These are phyloP conservation scores for Boleophthalmus pectinirostris DNA, from an alignment of 2,113 vertebrate genomes.

Conservation along the genomic window DNA sequence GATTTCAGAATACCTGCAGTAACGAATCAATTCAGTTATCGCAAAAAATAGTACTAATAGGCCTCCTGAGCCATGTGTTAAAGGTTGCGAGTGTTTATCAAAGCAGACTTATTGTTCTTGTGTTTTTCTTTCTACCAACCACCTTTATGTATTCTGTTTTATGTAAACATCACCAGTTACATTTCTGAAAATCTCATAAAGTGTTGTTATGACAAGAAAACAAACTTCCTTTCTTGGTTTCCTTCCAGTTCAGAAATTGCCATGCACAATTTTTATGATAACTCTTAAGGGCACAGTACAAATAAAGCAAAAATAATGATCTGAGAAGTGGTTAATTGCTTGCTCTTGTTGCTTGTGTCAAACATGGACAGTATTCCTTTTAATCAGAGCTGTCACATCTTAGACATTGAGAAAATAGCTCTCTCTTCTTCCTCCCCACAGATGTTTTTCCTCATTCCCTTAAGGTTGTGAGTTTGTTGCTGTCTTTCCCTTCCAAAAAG, in stretches of 20 bases:
- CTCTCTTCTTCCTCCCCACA: conserved; percentile 10
- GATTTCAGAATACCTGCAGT: too few species aligned
- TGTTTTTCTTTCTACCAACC: too few species aligned
- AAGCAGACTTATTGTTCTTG: too few species aligned
- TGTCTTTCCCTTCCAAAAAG: conserved; percentile 7
- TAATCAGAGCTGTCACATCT: conserved; percentile 9
- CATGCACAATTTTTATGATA: background rate
- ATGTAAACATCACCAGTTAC: background rate
- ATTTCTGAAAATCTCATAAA: too few species aligned
- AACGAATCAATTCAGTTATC: too few species aligned
- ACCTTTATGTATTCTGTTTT: too few species aligned
- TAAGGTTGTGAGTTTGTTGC: background rate
- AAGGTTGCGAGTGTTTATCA: too few species aligned
- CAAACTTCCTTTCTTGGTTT: background rate
- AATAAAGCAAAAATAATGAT: background rate
- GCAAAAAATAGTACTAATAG: too few species aligned
- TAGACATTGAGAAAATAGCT: conserved; percentile 18
- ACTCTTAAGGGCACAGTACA: background rate
- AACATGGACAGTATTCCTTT: conserved; percentile 21
- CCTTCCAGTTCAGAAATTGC: background rate
- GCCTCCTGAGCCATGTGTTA: too few species aligned
- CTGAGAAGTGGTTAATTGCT: conserved; percentile 19
- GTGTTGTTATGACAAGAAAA: background rate
- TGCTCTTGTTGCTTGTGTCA: background rate
- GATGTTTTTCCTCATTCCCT: conserved; percentile 33